Percentiles rank a stretch among this genome's conserved stretches.
These are phyloP conservation scores for Acrocephalus kingi DNA, from an alignment of 2,113 vertebrate species.

Conservation along the genomic window DNA sequence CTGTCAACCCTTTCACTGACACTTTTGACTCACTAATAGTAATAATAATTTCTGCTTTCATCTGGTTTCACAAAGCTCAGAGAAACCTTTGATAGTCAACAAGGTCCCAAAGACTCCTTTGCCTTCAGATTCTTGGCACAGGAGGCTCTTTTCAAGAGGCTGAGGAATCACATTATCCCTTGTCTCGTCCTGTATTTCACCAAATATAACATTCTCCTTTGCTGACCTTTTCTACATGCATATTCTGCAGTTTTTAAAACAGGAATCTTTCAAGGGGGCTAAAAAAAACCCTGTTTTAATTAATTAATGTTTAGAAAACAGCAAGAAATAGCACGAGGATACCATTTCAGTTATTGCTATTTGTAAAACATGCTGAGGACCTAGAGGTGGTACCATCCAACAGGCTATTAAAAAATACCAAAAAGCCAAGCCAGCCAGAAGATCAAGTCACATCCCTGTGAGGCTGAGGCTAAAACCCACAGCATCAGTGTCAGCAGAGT, in stretches of 20 bases:
- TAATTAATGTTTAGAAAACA: not conserved
- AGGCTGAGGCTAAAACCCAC: not conserved
- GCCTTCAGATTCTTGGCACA: constrained; percentile 33
- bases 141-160: not conserved
- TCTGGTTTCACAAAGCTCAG: constrained; percentile 22
- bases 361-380: not conserved
- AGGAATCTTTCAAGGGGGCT: not conserved
- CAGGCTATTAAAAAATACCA: not conserved
- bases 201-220: not conserved
- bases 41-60: constrained; percentile 33
- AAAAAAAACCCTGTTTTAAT: not conserved
- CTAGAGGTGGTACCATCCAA: not conserved
- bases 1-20: constrained; percentile 26
- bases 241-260: not conserved
- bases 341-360: not conserved
- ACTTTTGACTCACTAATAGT: not conserved
- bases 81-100: constrained; percentile 20
- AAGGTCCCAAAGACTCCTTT: not conserved
- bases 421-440: not conserved
- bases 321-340: not conserved
- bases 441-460: not conserved
- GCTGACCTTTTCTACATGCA: not conserved
- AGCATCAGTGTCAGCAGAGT: not conserved
- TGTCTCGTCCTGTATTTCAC: constrained; percentile 14
- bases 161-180: constrained; percentile 11